A percentile compares a stretch with the other conserved stretches of the same genome.
These are phyloP conservation scores for Pterois miles DNA, from an alignment of 2,797 vertebrate genomes.

Conservation along the genomic window DNA sequence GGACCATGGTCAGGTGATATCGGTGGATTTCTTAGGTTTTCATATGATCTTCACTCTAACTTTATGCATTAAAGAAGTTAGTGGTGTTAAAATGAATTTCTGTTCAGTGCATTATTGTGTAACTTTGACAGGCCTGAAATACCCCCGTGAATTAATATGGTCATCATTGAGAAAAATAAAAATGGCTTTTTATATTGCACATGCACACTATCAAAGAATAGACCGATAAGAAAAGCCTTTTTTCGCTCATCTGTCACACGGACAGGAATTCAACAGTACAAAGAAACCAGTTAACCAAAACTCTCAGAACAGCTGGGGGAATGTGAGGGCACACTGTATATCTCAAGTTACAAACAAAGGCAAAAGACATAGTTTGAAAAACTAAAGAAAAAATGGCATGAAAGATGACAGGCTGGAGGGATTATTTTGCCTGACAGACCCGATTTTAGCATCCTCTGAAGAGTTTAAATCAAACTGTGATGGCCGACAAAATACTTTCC, in stretches of 20 bases:
- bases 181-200: not conserved
- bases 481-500: not conserved
- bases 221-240: not conserved
- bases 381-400: not conserved
- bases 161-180: not conserved
- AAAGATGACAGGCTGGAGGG: conserved; percentile 11
- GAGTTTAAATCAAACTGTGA: not conserved
- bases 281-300: not conserved
- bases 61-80: too few relatives aligned
- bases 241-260: not conserved
- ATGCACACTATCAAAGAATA: not conserved
- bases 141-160: not conserved
- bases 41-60: not conserved
- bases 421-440: not conserved
- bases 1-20: too few relatives aligned
- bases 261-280: not conserved
- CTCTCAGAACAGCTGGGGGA: not conserved
- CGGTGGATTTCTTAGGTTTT: not conserved
- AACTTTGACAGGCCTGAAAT: not conserved
- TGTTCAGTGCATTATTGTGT: not conserved
- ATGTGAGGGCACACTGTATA: not conserved
- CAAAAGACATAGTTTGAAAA: not conserved
- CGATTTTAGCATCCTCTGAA: conserved; percentile 10
- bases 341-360: not conserved
- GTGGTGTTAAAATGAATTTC: not conserved